Base-by-base conservation (phyloP, 2,888 invertebrate genomes). In the Mactromeris polynyma region DNA sequence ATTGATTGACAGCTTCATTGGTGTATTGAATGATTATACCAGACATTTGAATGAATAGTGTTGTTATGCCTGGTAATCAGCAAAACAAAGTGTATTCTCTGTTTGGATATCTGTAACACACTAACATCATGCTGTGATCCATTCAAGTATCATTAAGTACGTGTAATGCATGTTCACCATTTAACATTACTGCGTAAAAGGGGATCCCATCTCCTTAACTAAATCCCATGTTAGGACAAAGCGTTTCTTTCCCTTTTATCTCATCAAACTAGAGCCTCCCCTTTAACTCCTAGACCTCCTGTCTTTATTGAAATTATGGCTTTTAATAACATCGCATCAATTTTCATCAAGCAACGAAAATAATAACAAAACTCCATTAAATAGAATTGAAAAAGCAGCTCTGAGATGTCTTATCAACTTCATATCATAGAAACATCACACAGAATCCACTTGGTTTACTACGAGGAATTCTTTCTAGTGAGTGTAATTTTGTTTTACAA, bases 301-400 rank as follows among this genome's bases (percentile, higher is more conserved):
- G 82, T 78, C 87, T 83, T 84, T 88, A 84, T 58, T 69, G 84
- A 88, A 88, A 88, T 88, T 51, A 88, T 69, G 81, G 88, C 84
- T 77, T 84, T 85, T 88, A 85, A 85, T 78, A 85, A 85, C 73
- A 78, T 77, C 38, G 58, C 85, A 81, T 85, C 88, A 88, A 81
- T 88, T 81, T 81, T 81, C 81, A 88, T 88, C 85, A 78, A 85
- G 82, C 38, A 73, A 64, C 54, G 79, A 81, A 88, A 84, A 84
- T 81, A 88, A 88, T 88, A 88, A 88, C 88, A 81, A 46, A 81
- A 88, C 80, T 46, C 83, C 88, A 88, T 88, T 88, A 88, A 88
- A 88, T 81, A 81, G 81, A 88, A 88, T 88, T 88, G 88, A 88
- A 88, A 84, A 84, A 46, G 14, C 83, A 58, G 83, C 51, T 58